Base-by-base conservation (phyloP, 2,888 invertebrate genomes). In the Monoplex corrugatus region DNA sequence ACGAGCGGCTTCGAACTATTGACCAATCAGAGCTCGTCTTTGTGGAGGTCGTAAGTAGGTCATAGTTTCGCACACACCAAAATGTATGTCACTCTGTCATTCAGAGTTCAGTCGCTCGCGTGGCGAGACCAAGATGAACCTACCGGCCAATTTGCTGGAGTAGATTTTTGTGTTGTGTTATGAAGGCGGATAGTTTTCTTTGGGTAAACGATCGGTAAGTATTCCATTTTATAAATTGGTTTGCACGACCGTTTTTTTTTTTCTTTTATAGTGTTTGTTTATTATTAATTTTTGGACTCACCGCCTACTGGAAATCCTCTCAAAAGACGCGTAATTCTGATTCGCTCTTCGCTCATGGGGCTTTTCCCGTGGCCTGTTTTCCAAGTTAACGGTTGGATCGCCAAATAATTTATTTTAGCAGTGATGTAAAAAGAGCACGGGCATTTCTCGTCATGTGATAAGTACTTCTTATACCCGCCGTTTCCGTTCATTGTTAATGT, bases 71-170 rank as follows among this genome's bases (percentile, higher is more conserved):
- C 90, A 91, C 90, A 90, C 91, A 78, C 78, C 78, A 86, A 91
- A 91, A 93, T 92, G 92, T 93, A 91, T 92, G 94, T 94, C 93
- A 93, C 92, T 93, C 94, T 92, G 94, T 94, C 93, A 94, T 88
- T 90, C 63, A 92, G 90, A 92, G 92, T 93, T 93, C 92, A 93
- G 86, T 89, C 89, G 90, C 89, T 87, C 83, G 88, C 89, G 80
- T 89, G 89, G 87, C 89, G 89, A 90, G 91, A 44, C 57, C 63
- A 63, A 35, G 35, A 50, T 43, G 75, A 50, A 45, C 50, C 86
- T 68, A 78, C 89, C 78, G 44, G n/a, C 63, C n/a, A 78, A 8
- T 19, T 43, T n/a, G 78, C 40, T 40, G 78, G 57, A 75, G 75
- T 45, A n/a, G 75, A n/a, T 13, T 43, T 43, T n/a, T 44, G 50